phyloP scores from a whole-genome alignment of 2,113 vertebrate species.

The Callopanchax toddi region DNA sequence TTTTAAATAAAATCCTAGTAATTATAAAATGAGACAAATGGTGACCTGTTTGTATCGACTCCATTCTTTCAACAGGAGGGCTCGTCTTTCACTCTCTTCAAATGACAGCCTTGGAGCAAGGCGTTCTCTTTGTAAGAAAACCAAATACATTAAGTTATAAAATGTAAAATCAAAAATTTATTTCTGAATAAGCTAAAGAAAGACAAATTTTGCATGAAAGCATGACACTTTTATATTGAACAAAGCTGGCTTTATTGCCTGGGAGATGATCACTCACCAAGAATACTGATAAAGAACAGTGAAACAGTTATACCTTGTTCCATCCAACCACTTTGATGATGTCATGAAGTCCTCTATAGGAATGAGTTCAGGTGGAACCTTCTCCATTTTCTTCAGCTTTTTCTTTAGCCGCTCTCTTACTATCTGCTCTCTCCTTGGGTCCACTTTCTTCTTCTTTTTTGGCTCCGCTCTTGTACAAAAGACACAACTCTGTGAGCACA shows the following conservation, averaged over 20 bases:
- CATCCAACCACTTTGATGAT: slow-evolving; percentile 81
- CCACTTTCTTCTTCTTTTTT: slow-evolving; percentile 92
- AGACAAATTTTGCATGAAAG: neutral
- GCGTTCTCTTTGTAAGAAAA: slow-evolving; percentile 80
- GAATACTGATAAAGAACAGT: neutral
- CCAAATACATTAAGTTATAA: slow-evolving; percentile 15
- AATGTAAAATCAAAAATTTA: neutral
- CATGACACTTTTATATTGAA: neutral
- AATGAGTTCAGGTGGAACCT: slow-evolving; percentile 87
- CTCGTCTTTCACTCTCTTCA: slow-evolving; percentile 87
- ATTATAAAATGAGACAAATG: neutral
- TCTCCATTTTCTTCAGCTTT: slow-evolving; percentile 89
- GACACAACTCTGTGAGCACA: slow-evolving; percentile 16
- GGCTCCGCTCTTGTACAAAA: slow-evolving; percentile 88
- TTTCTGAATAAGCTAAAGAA: neutral
- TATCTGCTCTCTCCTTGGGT: slow-evolving; percentile 85
- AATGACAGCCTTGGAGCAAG: slow-evolving; percentile 64
- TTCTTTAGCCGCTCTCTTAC: slow-evolving; percentile 89
- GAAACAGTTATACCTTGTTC: slow-evolving; percentile 79
- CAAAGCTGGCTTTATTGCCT: neutral
- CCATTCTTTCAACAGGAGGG: slow-evolving; percentile 90
- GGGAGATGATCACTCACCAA: too few species aligned
- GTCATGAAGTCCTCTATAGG: slow-evolving; percentile 92
- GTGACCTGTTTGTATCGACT: slow-evolving; percentile 81
- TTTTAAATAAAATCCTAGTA: slow-evolving; percentile 17